phyloP scores from a whole-genome alignment of 2,113 vertebrate genomes.

The Dasypus novemcinctus region DNA sequence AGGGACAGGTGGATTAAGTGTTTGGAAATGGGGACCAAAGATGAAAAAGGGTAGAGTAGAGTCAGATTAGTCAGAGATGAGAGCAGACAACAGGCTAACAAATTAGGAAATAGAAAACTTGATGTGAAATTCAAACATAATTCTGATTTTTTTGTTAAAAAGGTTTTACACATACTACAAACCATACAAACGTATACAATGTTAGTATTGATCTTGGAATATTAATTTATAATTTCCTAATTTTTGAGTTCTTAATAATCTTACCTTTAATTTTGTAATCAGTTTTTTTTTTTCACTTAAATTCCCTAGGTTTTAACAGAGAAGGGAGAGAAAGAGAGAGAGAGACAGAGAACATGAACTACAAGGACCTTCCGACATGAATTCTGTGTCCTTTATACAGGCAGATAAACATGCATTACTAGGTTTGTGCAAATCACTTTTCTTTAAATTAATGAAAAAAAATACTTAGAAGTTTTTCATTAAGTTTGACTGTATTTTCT shows the following conservation, averaged over 20 bases:
- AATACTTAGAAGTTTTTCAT: conserved; percentile 40
- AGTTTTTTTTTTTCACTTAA: background rate
- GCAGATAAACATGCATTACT: background rate
- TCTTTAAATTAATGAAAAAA: conserved; percentile 48
- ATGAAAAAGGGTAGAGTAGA: accelerated
- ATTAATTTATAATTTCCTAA: background rate
- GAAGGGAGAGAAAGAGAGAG: background rate
- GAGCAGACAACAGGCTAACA: background rate
- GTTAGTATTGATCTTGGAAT: background rate
- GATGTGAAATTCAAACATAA: background rate
- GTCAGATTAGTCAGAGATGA: background rate
- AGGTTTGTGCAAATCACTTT: background rate
- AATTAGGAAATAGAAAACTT: background rate
- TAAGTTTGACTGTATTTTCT: conserved; percentile 32
- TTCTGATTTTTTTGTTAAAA: background rate
- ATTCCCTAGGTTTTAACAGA: background rate
- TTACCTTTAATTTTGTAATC: background rate
- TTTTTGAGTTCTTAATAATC: background rate
- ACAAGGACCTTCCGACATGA: background rate
- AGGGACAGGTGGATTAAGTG: background rate
- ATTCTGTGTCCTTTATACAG: background rate
- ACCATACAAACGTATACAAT: background rate
- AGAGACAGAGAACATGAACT: background rate
- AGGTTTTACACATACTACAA: background rate
- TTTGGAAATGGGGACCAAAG: background rate